phyloP scores from a whole-genome alignment of 2,888 invertebrate species.

The Aplocera efformata region DNA sequence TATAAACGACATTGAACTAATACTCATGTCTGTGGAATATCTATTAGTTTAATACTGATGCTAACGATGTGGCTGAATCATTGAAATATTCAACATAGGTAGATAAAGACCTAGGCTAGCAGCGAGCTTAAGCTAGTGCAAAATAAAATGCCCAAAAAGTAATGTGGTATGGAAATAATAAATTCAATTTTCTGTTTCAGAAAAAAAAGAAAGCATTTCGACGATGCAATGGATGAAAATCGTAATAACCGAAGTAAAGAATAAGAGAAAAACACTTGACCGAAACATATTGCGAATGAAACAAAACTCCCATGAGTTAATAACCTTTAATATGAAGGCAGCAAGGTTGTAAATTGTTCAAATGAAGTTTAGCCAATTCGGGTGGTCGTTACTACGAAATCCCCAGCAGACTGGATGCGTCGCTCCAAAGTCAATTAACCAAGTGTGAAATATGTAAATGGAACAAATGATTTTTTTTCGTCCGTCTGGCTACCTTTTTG shows the following conservation, averaged over 20 bases:
- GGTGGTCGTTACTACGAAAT: constrained; percentile 35
- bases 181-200: no score
- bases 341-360: constrained; percentile 15
- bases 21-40: no score
- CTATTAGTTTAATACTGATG: no score
- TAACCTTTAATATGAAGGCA: background rate
- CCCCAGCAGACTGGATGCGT: constrained; percentile 38
- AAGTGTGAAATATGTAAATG: constrained; percentile 62
- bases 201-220: constrained; percentile 10
- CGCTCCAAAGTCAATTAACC: constrained; percentile 53
- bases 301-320: constrained; percentile 36
- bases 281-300: constrained; percentile 39
- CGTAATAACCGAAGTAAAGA: constrained; percentile 34
- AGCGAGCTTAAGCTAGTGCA: no score
- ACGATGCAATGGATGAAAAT: constrained; percentile 29
- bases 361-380: constrained; percentile 29
- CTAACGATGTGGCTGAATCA: no score
- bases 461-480: constrained; percentile 29
- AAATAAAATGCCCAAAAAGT: no score
- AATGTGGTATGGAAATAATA: no score
- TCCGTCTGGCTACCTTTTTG: constrained; percentile 8
- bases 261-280: constrained; percentile 20
- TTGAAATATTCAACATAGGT: no score
- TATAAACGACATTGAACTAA: no score
- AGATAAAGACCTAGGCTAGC: no score